These are phyloP conservation scores for Stenichneumon culpator DNA, from an alignment of 2,888 invertebrate genomes.

Conservation along the genomic window DNA sequence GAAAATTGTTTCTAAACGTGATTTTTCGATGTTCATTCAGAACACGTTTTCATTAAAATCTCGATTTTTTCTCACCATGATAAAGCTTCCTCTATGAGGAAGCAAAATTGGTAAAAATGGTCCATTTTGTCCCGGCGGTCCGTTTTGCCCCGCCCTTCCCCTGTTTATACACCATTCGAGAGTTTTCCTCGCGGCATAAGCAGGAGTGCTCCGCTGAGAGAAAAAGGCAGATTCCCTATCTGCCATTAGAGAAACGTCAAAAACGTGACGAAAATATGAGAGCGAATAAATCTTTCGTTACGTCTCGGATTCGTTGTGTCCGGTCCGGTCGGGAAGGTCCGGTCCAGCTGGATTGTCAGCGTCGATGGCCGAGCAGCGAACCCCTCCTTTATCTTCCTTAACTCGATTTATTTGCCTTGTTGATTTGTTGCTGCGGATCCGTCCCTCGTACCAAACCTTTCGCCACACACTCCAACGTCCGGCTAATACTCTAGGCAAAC, in stretches of 20 bases:
- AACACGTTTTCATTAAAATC: too few relatives aligned
- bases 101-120: too few relatives aligned
- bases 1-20: too few relatives aligned
- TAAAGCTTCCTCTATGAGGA: too few relatives aligned
- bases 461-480: conserved; percentile 38
- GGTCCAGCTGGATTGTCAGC: conserved; percentile 42
- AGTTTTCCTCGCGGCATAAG: conserved; percentile 57
- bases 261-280: conserved; percentile 71
- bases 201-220: conserved; percentile 48
- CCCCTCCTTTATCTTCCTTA: conserved; percentile 64
- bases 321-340: conserved; percentile 61
- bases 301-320: conserved; percentile 45
- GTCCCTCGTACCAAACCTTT: conserved; percentile 47
- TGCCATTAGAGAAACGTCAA: conserved; percentile 68
- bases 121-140: too few relatives aligned
- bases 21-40: too few relatives aligned
- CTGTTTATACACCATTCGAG: conserved; percentile 8
- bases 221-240: neutral
- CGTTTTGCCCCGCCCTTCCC: conserved; percentile 18
- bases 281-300: conserved; percentile 68
- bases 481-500: conserved; percentile 55
- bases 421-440: conserved; percentile 65
- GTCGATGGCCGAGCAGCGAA: conserved; percentile 47
- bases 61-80: too few relatives aligned
- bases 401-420: conserved; percentile 69